phyloP scores from a whole-genome alignment of 2,888 invertebrate species.

The Chymomyza caudatula region DNA sequence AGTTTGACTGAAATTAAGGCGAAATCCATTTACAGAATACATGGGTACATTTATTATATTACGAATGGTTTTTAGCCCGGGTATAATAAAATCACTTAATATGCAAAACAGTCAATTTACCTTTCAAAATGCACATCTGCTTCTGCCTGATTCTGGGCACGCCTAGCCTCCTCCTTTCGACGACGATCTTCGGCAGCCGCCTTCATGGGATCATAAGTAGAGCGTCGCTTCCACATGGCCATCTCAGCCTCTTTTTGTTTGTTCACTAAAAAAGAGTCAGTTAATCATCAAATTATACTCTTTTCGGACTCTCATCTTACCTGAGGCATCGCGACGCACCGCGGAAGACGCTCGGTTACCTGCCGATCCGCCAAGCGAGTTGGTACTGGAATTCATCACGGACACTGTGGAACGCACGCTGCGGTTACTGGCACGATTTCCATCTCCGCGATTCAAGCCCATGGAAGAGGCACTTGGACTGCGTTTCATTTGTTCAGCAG shows the following conservation, averaged over 20 bases:
- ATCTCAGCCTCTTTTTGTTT: constrained; percentile 88
- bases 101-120: constrained; percentile 50
- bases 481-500: constrained; percentile 71
- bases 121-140: constrained; percentile 69
- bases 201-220: constrained; percentile 95
- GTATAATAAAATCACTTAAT: background rate
- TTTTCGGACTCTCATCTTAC: constrained; percentile 40
- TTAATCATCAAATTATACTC: background rate
- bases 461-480: constrained; percentile 77
- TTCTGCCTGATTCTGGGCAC: constrained; percentile 59
- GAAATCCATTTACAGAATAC: background rate
- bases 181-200: constrained; percentile 92
- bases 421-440: constrained; percentile 75
- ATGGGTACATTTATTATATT: background rate
- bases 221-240: constrained; percentile 97
- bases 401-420: constrained; percentile 75
- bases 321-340: constrained; percentile 72
- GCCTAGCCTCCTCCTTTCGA: constrained; percentile 81
- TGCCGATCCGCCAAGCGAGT: constrained; percentile 54
- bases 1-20: too few species aligned
- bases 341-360: constrained; percentile 67
- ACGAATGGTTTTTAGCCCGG: too few species aligned
- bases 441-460: constrained; percentile 74
- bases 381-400: constrained; percentile 70
- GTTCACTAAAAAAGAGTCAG: constrained; percentile 81